Base-by-base conservation (phyloP, 2,888 invertebrate species). In the Dione juno region DNA sequence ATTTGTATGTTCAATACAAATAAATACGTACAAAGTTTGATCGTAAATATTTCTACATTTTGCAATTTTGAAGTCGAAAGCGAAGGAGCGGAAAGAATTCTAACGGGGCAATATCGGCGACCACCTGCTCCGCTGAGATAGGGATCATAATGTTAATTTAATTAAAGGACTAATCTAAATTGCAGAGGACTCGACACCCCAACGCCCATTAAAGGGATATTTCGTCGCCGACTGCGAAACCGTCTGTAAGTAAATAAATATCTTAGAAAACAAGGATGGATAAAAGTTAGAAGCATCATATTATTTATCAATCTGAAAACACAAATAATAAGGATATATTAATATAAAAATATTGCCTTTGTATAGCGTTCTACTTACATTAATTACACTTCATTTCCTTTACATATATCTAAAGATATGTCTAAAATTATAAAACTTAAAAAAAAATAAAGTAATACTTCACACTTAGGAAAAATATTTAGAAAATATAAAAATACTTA, bases 161-260 rank as follows among this genome's bases (percentile, higher is more conserved):
- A 92, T 93, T 93, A 92, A 92, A 92, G 91, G 92, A 90, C 92
- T 93, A 93, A 93, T 93, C 92, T 93, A 92, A 93, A 92, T 92
- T 92, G 92, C 90, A 92, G 92, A 93, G 88, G 90, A 90, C 89
- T 91, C 92, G 86, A 90, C 92, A 89, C 92, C 88, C 89, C 83
- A 84, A 79, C 88, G 84, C 81, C 90, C 90, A 92, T 93, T 93
- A 92, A 92, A 92, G 88, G 89, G 90, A 89, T 92, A 91, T 92
- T 92, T 90, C 86, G 89, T 81, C 85, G 88, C 85, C 86, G 84
- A 86, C 88, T 86, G 85, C 86, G 85, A 88, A 89, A 90, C 85
- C 91, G 89, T 82, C 82, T 82, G 87, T 87, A 88, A 86, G 87
- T 87, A 88, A 86, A 90, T 90, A 91, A 91, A 91, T 90, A 89